Evolutionary conservation across 1,140 invertebrate genomes (phyloP).

Genomic region (Paralvinella palmiformis): DNA sequence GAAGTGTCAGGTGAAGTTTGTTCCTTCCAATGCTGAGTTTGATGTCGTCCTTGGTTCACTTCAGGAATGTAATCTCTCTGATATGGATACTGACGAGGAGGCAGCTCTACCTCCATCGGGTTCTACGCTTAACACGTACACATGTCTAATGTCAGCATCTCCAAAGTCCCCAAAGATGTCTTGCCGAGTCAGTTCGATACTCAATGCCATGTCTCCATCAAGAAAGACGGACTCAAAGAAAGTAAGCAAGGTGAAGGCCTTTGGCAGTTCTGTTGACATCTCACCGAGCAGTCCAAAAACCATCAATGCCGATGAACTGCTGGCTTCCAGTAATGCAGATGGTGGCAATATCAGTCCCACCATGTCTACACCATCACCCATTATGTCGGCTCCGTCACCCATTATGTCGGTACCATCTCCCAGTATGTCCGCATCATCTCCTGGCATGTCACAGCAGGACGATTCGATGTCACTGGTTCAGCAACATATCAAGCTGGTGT

Average conservation of each 20-base stretch:
- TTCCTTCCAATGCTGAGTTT: not conserved
- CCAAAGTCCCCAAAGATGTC: not conserved
- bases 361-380: not conserved
- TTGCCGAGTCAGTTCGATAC: slow-evolving; percentile 3
- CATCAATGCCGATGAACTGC: slow-evolving; percentile 5
- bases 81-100: not conserved
- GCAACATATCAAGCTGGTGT: slow-evolving; percentile 1
- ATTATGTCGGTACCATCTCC: not conserved
- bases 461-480: not conserved
- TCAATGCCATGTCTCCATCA: slow-evolving; percentile 15
- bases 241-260: slow-evolving; percentile 5
- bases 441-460: not conserved
- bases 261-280: not conserved
- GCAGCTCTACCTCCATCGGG: not conserved
- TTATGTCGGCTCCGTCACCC: not conserved
- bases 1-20: slow-evolving; percentile 1
- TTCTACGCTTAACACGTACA: not conserved
- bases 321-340: not conserved
- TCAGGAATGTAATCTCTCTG: slow-evolving; percentile 1
- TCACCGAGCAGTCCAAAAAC: not conserved
- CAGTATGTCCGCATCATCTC: not conserved
- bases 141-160: not conserved
- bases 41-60: slow-evolving; percentile 12
- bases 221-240: slow-evolving; percentile 4
- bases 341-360: not conserved